Percentiles rank a stretch among this genome's conserved stretches.
Conservation (phyloP, 2,888 invertebrate species). For the Sphinx pinastri region DNA sequence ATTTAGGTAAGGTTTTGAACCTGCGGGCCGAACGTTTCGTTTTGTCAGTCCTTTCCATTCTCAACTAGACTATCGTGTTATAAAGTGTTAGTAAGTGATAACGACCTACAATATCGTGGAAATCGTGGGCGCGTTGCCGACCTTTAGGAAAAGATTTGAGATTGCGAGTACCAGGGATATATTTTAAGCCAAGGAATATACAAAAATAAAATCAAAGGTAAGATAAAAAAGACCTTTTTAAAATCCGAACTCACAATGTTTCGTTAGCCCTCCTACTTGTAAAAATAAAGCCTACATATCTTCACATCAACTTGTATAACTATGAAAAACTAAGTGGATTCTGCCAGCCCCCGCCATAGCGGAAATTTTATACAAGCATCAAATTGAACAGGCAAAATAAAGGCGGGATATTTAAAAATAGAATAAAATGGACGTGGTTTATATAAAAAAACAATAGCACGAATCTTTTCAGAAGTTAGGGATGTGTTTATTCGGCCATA, state of each 20-base stretch:
- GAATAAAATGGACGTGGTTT: neutral
- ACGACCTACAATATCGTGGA: too few species aligned
- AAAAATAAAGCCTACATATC: neutral
- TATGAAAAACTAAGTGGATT: conserved; percentile 3
- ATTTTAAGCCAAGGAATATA: too few species aligned
- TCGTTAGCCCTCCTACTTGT: neutral
- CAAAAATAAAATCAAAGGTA: too few species aligned
- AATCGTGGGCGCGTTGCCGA: too few species aligned
- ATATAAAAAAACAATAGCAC: neutral
- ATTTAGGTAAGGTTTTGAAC: too few species aligned
- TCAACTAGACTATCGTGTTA: too few species aligned
- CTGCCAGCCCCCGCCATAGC: neutral
- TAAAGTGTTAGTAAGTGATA: too few species aligned
- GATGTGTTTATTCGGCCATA: neutral
- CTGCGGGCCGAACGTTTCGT: too few species aligned
- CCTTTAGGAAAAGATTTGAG: too few species aligned
- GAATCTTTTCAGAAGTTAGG: conserved; percentile 3
- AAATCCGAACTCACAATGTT: neutral
- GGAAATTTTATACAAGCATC: conserved; percentile 1
- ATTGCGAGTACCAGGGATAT: too few species aligned
- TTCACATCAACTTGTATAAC: neutral
- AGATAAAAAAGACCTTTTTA: too few species aligned
- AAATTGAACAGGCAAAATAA: conserved; percentile 18
- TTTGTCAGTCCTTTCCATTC: too few species aligned
- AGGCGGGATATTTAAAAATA: conserved; percentile 17